A percentile compares a stretch with the other conserved stretches of the same genome.
Conservation (phyloP, 64 coral and sea anemone genomes). For the Montipora sp. region DNA sequence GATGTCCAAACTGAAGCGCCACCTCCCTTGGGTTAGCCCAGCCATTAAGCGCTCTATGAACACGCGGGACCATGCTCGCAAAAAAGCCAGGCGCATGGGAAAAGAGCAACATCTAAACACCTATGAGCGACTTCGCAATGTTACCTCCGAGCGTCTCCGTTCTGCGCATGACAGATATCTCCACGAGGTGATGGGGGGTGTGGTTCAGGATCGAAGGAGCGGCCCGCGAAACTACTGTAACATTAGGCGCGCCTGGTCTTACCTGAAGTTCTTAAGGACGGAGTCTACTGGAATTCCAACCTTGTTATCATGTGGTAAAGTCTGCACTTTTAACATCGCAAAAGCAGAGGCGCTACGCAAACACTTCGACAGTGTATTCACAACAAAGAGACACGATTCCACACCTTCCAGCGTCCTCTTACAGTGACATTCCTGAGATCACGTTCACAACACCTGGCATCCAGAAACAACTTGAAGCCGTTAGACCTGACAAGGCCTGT, state of each 20-base stretch:
- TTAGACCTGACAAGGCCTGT: too few relatives aligned
- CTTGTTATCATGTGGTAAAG: neutral
- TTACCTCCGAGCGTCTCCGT: too few relatives aligned
- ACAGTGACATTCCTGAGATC: too few relatives aligned
- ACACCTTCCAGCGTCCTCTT: too few relatives aligned
- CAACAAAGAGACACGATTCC: too few relatives aligned
- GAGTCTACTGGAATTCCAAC: neutral
- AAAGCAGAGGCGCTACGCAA: neutral
- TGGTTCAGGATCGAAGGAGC: neutral
- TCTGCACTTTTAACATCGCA: neutral
- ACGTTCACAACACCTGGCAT: too few relatives aligned
- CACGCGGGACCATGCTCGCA: neutral
- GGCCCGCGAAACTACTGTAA: neutral
- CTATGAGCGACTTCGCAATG: neutral
- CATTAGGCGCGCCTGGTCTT: neutral
- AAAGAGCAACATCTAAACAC: neutral
- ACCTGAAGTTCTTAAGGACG: neutral
- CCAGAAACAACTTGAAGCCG: too few relatives aligned
- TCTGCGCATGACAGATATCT: neutral
- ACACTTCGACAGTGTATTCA: neutral
- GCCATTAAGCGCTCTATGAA: constrained; percentile 21
- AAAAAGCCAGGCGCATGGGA: neutral
- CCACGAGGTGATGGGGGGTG: neutral
- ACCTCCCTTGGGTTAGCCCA: neutral
- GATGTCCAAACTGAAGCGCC: neutral